Evolutionary conservation across 2,888 invertebrate species (phyloP), one percentile per base, ranked within the genome.

Genomic region (Plagiodera versicolora): DNA sequence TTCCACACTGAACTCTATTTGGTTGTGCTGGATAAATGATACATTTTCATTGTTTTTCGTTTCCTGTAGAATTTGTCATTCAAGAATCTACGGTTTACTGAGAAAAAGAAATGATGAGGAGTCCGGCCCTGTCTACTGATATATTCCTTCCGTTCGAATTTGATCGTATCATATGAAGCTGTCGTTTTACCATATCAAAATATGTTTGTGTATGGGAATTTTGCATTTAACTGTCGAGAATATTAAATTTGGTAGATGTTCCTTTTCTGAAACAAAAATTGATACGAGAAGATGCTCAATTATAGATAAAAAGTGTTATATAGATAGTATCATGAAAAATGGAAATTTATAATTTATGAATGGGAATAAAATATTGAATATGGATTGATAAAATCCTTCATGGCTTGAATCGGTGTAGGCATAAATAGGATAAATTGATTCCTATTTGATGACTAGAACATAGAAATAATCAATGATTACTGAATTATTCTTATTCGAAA

Each of bases 81-180:
- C n/a, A n/a, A n/a, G n/a, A n/a, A n/a, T n/a, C n/a, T n/a, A n/a
- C n/a, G n/a, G n/a, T n/a, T 24, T 3, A 24, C 6, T 5, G 6
- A 6, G 24, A 6, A 6, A 6, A 24, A 3, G 32, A 32, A 32
- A 32, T 32, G 2, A 32, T 28, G 28, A 32, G 3, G 30, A 56
- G 60, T 53, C 54, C 62, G 30, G 2, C 14, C 20, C 62, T 62
- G 62, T 48, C 10, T 16, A 2, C 30, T 49, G 52, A 61, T 59
- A 28, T 57, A 20, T 56, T 56, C 48, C 55, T 58, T 57, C 58
- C 55, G 35, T 65, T 63, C 61, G 62, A 66, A 62, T 64, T 62
- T 57, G 66, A 66, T 66, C 60, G 62, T 64, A 66, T 64, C 64
- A 46, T 45, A 59, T 61, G 49, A 54, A 64, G 60, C 57, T 60